Evolutionary conservation across 2,888 invertebrate species (phyloP), one percentile per base, ranked within the genome.

Genomic region (Pristionchus fissidentatus): DNA sequence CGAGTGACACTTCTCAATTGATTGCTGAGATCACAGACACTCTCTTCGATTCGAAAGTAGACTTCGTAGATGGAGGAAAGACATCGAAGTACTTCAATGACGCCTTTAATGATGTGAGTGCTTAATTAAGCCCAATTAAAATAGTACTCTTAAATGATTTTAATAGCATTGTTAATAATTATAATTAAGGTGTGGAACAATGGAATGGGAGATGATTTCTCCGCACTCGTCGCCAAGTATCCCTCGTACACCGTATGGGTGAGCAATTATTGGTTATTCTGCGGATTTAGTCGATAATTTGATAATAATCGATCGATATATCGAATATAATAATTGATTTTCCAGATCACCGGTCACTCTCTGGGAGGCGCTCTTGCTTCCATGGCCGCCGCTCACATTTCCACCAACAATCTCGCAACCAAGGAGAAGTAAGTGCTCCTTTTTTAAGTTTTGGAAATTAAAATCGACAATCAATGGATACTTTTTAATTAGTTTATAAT

Each of bases 41-140:
- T 0, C 22, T 43, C 19, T 83, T 83, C 73, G 83, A 83, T 15
- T 38, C 52, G 52, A 79, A 79, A 41, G 55, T 79, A 35, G 55
- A 41, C 41, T 79, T 79, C 80, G 84, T 32, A 29, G 75, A 78
- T 79, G 89, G 87, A 26, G 90, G 90, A 73, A 86, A 87, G 83
- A 90, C 90, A 22, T 87, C 87, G 46, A 86, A 87, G 83, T 90
- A 90, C 84, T 90, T 90, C 84, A 86, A 86, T 77, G 87, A 89
- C 66, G 90, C 89, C 13, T 90, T 89, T 86, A 84, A 81, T 26
- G 84, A 84, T n/a, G 70, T 77, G 32, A 49, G 75, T n/a, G n/a
- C n/a, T n/a, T n/a, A n/a, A n/a, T n/a, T n/a, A n/a, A 49, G 19
- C 10, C 19, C 19, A 13, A 13, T 10, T 60, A n/a, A n/a, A 10